Evolutionary conservation across 2,888 invertebrate species (phyloP), one percentile per base, ranked within the genome.

Genomic region (Drosophila demipolita): DNA sequence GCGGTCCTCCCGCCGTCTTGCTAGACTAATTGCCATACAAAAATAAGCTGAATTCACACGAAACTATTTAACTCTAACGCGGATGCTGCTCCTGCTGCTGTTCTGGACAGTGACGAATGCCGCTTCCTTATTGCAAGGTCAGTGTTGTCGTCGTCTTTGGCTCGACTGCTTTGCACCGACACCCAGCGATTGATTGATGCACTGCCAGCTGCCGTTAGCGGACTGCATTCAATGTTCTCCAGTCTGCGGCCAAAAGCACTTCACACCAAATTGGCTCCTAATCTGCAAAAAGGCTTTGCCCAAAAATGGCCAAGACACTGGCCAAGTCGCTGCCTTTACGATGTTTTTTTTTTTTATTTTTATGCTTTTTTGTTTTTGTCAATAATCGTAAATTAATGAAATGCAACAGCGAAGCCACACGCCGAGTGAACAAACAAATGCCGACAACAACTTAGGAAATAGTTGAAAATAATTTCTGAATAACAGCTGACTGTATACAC

Each of bases 351-450:
- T 35, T 4, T 12, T 17, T 38, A n/a, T 2, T 1, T 20, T 12
- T 45, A n/a, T 5, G n/a, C 40, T 40, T 45, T 45, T 45, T 15
- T 15, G 23, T 68, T 66, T 83, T 71, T 75, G 87, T 87, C 87
- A 90, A 87, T 87, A 87, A 89, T 80, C 89, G 89, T 87, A 87
- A 90, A 87, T 89, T 87, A 87, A 87, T 90, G 89, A 90, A 87
- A 85, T 88, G 89, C 90, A 77, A 57, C 69, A 73, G 69, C 70
- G 64, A 59, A 65, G 83, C 84, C 80, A 80, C 82, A 82, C 81
- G 87, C 89, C 81, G 53, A 58, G 73, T 61, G 59, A 48, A 63
- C 76, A 62, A 60, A 66, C 76, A 75, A 82, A 78, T 49, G 69
- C 78, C 71, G 78, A 61, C 67, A 67, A 60, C 76, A 64, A 62